Evolutionary conservation across 2,113 vertebrate species (phyloP), one percentile per base, ranked within the genome.

Genomic region (Pterophyllum scalare): DNA sequence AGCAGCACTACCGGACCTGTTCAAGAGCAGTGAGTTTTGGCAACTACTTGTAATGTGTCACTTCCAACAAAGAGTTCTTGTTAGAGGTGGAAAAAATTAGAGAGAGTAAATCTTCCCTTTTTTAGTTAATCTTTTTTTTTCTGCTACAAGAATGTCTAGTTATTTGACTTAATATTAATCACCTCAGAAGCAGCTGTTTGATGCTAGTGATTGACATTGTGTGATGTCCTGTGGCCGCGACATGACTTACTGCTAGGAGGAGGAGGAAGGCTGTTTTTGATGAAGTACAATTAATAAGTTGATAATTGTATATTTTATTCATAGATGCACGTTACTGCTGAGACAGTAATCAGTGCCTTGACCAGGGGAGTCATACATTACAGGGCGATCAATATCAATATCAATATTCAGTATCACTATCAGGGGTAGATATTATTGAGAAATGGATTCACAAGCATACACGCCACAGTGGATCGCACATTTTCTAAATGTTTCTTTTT

Each of bases 281-380:
- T 79, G 38, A 84, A 59, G 81, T 74, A 70, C 90, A 91, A 95
- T 94, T 91, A 93, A 90, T 92, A 87, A 89, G 82, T 65, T 79
- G 76, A 92, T 93, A 80, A 88, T 85, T 7, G 24, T 87, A 92
- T 94, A 87, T 87, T 90, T 94, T 84, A 84, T 80, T 75, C 76
- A 72, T 17, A 1, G 20, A 70, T 54, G 74, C 57, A 72, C 49
- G 3, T 83, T 90, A 92, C 87, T 91, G 84, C 84, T 87, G 84
- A 91, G 89, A 87, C 75, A 64, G 85, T 92, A 93, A 95, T 95
- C 92, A 89, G 92, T 95, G 65, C 13, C 56, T 83, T 81, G 88
- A 92, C 74, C 80, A 75, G 87, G 84, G 33, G 60, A 77, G 84
- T 82, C 83, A 81, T 93, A 86, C 90, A 89, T 94, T 88, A 79